A percentile compares a stretch with the other conserved stretches of the same genome.
phyloP scores from a whole-genome alignment of 2,888 invertebrate genomes.

The Plagiodera versicolora region DNA sequence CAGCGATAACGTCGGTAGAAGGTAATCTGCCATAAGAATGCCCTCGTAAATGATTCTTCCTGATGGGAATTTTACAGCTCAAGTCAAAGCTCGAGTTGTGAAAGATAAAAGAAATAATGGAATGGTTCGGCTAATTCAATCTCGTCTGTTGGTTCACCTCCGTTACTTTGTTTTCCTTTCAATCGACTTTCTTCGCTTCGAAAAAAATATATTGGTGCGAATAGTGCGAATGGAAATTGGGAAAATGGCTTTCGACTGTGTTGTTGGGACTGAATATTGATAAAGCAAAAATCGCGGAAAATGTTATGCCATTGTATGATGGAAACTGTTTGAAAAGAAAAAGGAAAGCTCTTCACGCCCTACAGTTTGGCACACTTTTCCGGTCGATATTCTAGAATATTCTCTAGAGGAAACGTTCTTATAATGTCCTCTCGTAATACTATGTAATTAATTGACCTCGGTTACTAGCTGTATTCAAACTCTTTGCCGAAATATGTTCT shows the following conservation, averaged over 20 bases:
- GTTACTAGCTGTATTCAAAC: too few relatives aligned
- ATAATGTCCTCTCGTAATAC: too few relatives aligned
- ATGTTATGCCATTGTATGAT: neutral
- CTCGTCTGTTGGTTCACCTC: slow-evolving; percentile 7
- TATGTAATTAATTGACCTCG: too few relatives aligned
- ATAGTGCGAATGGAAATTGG: neutral
- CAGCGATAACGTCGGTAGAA: neutral
- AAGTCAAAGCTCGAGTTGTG: slow-evolving; percentile 7
- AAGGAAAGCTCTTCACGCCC: neutral
- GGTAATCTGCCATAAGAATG: too few relatives aligned
- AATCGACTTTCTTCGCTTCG: neutral
- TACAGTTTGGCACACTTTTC: neutral
- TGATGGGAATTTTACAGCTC: neutral
- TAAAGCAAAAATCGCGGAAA: neutral
- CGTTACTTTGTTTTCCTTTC: slow-evolving; percentile 6
- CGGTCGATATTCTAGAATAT: too few relatives aligned
- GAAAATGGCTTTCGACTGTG: neutral
- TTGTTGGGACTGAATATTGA: neutral
- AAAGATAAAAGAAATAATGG: slow-evolving; percentile 10
- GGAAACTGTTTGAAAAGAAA: neutral
- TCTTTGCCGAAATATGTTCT: too few relatives aligned
- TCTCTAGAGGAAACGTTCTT: too few relatives aligned
- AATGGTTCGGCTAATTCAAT: neutral
- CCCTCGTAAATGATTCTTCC: neutral
- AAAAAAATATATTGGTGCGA: neutral